Conservation (phyloP, 2,888 invertebrate species). For the Conistra vaccinii region DNA sequence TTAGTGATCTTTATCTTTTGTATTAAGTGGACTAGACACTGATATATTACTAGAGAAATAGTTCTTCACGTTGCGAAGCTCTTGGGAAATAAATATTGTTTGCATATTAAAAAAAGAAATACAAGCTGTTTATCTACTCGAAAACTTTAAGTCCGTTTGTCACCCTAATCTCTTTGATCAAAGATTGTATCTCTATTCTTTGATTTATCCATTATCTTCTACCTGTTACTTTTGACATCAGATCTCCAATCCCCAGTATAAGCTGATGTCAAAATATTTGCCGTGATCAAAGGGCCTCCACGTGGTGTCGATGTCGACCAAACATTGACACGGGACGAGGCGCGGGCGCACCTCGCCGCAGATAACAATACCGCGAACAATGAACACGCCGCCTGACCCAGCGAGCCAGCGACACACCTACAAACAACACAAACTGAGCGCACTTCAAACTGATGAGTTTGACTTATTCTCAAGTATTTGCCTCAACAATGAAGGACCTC, state of each 20-base stretch:
- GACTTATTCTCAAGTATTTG: slow-evolving; percentile 58
- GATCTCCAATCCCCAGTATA: slow-evolving; percentile 50
- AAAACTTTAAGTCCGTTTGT: slow-evolving; percentile 17
- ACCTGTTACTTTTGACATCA: slow-evolving; percentile 59
- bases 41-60: slow-evolving; percentile 52
- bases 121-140: slow-evolving; percentile 11
- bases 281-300: slow-evolving; percentile 76
- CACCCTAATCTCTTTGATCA: slow-evolving; percentile 43
- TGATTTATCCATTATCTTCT: slow-evolving; percentile 46
- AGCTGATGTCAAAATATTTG: slow-evolving; percentile 74
- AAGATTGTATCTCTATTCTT: slow-evolving; percentile 38
- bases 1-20: slow-evolving; percentile 65
- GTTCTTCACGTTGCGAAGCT: slow-evolving; percentile 44
- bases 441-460: slow-evolving; percentile 52
- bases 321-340: slow-evolving; percentile 80
- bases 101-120: slow-evolving; percentile 38
- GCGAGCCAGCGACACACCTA: slow-evolving; percentile 61
- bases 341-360: slow-evolving; percentile 76
- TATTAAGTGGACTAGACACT: slow-evolving; percentile 61
- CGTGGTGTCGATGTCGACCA: slow-evolving; percentile 75
- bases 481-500: slow-evolving; percentile 56
- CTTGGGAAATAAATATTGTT: slow-evolving; percentile 50
- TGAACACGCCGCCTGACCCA: slow-evolving; percentile 73
- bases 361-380: slow-evolving; percentile 85
- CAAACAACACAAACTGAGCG: slow-evolving; percentile 53